phyloP scores from a whole-genome alignment of 1,140 invertebrate genomes.

The Ctenoplectra terminalis region DNA sequence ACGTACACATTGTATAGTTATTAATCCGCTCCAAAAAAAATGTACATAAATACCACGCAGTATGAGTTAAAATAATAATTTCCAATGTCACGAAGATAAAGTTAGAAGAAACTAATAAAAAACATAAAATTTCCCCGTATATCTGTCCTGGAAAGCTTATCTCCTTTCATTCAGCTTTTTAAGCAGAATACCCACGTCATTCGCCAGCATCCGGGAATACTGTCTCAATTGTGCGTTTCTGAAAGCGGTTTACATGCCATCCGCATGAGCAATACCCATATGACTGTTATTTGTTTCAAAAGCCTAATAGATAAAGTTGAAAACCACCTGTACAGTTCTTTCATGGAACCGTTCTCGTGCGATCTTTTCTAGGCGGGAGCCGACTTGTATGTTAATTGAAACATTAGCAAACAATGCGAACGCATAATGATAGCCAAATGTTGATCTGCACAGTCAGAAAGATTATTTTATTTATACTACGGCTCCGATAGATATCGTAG shows the following conservation, averaged over 20 bases:
- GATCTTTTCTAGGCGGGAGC: not conserved
- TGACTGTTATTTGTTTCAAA: not conserved
- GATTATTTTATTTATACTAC: not conserved
- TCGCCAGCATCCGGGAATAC: conserved; percentile 33
- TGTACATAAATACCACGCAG: not conserved
- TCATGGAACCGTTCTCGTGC: not conserved
- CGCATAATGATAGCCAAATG: not conserved
- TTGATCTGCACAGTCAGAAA: not conserved
- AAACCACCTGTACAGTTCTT: conserved; percentile 4
- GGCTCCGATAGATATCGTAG: not conserved
- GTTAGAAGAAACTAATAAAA: not conserved
- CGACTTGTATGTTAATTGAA: conserved; percentile 13
- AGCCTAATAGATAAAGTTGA: not conserved
- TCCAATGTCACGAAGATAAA: not conserved
- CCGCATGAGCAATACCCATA: not conserved
- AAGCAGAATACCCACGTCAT: not conserved
- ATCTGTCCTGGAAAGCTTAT: not conserved
- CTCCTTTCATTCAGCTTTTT: not conserved
- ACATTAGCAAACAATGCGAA: conserved; percentile 32
- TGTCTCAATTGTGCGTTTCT: not conserved
- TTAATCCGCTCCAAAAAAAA: no score
- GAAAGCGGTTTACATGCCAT: conserved; percentile 10
- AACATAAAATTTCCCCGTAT: not conserved
- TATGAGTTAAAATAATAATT: not conserved
- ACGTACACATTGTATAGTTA: no score